Conservation (phyloP, 2,797 vertebrate genomes). For the Cossypha polioptera region DNA sequence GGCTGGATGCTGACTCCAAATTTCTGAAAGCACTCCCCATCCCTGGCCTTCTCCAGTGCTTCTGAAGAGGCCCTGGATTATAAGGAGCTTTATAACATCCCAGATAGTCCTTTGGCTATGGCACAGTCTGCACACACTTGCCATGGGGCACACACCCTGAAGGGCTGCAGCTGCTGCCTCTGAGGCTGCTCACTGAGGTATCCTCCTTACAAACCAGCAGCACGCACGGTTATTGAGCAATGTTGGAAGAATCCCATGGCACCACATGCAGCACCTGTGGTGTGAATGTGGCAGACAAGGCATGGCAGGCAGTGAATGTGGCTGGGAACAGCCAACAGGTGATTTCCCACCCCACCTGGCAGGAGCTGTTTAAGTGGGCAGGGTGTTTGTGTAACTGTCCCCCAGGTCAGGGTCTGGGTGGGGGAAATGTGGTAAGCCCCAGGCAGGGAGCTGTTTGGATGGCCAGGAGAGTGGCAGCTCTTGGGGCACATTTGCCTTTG, state of each 20-base stretch:
- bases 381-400: background rate
- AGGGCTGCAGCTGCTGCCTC: background rate
- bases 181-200: background rate
- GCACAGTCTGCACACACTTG: background rate
- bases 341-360: background rate
- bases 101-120: background rate
- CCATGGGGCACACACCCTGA: background rate
- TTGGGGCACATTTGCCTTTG: background rate
- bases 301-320: background rate
- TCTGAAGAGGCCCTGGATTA: background rate
- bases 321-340: background rate
- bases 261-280: fast-evolving
- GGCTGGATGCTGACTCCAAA: background rate
- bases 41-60: background rate
- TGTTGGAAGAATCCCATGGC: background rate
- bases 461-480: background rate
- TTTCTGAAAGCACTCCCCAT: background rate
- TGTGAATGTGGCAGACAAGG: background rate
- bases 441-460: background rate
- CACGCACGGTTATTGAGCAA: background rate
- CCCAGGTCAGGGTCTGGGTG: background rate
- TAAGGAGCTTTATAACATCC: background rate
- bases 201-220: background rate
- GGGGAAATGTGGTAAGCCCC: no score
- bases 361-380: background rate